Evolutionary conservation across 2,888 invertebrate genomes (phyloP).

Genomic region (Asteroscopus sphinx): DNA sequence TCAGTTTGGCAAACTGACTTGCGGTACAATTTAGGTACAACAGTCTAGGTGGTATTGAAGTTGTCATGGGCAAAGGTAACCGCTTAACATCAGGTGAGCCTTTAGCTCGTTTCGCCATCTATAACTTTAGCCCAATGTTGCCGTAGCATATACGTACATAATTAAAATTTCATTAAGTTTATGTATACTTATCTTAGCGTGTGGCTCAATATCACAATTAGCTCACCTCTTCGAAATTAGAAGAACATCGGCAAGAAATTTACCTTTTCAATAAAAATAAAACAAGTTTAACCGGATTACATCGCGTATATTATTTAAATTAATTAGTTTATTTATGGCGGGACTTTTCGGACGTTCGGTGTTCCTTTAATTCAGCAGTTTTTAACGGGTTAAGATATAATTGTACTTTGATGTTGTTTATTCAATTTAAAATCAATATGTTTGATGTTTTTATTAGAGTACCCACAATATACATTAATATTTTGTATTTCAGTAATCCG

Average conservation of each 20-base stretch:
- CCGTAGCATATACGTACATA: neutral
- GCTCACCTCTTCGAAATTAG: slow-evolving; percentile 14
- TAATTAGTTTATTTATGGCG: slow-evolving; percentile 34
- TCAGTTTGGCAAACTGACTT: too few species aligned
- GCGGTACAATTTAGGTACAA: too few species aligned
- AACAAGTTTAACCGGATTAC: too few species aligned
- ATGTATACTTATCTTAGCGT: slow-evolving; percentile 15
- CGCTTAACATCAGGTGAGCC: too few species aligned
- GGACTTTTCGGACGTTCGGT: slow-evolving; percentile 5
- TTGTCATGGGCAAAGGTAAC: too few species aligned
- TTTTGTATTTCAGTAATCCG: neutral
- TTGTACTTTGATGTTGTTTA: slow-evolving; percentile 7
- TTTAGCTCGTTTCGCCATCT: too few species aligned
- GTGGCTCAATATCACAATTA: slow-evolving; percentile 9
- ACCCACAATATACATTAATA: neutral
- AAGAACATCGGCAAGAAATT: slow-evolving; percentile 22
- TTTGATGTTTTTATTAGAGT: neutral
- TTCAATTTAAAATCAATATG: slow-evolving; percentile 3
- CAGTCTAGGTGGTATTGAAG: too few species aligned
- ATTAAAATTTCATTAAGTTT: slow-evolving; percentile 26
- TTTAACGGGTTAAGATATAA: slow-evolving; percentile 21
- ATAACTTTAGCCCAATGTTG: neutral
- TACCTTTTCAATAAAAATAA: too few species aligned
- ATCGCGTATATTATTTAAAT: too few species aligned
- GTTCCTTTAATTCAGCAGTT: slow-evolving; percentile 17